Evolutionary conservation across 2,797 vertebrate species (phyloP), one percentile per base, ranked within the genome.

Genomic region (Glossophaga mutica): DNA sequence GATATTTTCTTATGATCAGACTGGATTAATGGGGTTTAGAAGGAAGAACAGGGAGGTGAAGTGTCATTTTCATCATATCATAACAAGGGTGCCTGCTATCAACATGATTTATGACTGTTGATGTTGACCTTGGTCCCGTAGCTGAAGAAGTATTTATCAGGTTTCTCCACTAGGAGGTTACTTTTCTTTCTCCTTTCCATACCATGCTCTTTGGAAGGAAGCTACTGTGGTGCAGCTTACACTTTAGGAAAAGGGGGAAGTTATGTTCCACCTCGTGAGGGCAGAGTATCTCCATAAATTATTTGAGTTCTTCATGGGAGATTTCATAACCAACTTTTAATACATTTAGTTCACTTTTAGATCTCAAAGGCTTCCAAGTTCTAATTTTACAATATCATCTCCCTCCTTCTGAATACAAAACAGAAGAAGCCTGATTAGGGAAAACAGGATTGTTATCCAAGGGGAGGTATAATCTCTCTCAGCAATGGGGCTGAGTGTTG

Each of bases 251-350:
- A 34, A 70, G 3, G 4, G 21, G 24, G 24, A 11, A 73, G 7
- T 87, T 55, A 55, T 6, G 24, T 9, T 92, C 42, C 10, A 86
- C 10, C 37, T 83, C 86, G 70, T 50, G 18, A 37, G 0, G 16
- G 22, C 3, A 42, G 18, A 44, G 22, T 44, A 44, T 77, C 16
- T n/a, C 87, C 29, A 65, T 74, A 87, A 87, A 87, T 91, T 92
- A 52, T 29, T 74, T 94, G 68, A 78, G 24, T 76, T 87, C 5
- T 93, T 29, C 68, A 55, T 76, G 39, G 24, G 22, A 88, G 19
- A 93, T 48, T 85, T 84, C 42, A 90, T 87, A 62, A 91, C 21
- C 48, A 91, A 70, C 10, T 81, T 87, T 81, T 77, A 67, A 93
- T 39, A 62, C 4, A 50, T 19, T 85, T 82, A 78, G n/a, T 73